Conservation (phyloP, 2,888 invertebrate genomes). For the Oscheius sp. region DNA sequence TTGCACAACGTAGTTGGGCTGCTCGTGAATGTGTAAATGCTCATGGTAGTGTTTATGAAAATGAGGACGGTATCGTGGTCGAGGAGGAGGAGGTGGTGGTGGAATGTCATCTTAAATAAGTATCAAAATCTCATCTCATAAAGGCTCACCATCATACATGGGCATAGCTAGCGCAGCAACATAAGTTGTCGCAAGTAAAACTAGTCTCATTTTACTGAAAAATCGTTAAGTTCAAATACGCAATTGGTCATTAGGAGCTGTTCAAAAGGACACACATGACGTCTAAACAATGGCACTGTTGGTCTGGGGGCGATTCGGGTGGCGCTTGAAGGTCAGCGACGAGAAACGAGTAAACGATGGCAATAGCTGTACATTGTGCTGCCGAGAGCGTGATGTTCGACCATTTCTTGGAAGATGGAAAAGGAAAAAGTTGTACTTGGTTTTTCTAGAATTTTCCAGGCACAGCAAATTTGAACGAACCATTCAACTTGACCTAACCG, state of each 20-base stretch:
- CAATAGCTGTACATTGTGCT: conserved; percentile 1
- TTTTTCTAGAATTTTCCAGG: too few species aligned
- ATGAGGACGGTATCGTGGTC: not conserved
- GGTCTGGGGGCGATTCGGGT: conserved; percentile 5
- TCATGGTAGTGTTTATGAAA: conserved; percentile 22
- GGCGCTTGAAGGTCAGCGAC: conserved; percentile 24
- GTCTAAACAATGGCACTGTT: conserved; percentile 14
- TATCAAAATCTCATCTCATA: not conserved
- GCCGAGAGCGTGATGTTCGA: conserved; percentile 7
- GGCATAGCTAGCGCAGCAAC: not conserved
- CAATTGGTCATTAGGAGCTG: conserved; percentile 4
- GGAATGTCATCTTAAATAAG: conserved; percentile 13
- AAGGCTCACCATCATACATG: conserved; percentile 8
- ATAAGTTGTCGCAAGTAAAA: too few species aligned
- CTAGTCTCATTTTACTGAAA: too few species aligned
- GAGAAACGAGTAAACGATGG: conserved; percentile 19
- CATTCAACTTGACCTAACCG: too few species aligned
- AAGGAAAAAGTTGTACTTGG: too few species aligned
- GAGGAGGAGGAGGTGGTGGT: conserved; percentile 16
- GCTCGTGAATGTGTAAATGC: conserved; percentile 7
- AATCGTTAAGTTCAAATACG: too few species aligned
- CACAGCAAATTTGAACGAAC: too few species aligned
- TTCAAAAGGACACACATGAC: not conserved
- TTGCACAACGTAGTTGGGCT: conserved; percentile 15
- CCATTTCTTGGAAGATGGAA: not conserved